Base-by-base conservation (phyloP, 2,113 vertebrate genomes). In the Beaufortia kweichowensis region DNA sequence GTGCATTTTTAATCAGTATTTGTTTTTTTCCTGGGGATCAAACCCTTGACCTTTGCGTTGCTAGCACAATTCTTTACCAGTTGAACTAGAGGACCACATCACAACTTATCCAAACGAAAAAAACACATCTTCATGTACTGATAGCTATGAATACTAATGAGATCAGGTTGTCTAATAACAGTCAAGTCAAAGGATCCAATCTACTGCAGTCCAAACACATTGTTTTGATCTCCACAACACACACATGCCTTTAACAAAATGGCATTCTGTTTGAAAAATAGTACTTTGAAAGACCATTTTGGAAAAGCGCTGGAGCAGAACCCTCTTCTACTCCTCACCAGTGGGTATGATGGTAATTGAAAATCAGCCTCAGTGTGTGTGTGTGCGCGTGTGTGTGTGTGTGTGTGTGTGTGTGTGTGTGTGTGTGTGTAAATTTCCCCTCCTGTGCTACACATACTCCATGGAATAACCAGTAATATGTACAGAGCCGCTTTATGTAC, bases 291-390 rank as follows among this genome's bases (percentile, higher is more conserved):
- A 29, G 80, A 79, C 62, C 63, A 66, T 81, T 48, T 77, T 17
- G 9, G 48, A 65, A 55, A 7, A 41, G 73, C 24, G 14, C 63
- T 69, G 79, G 69, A 61, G 17, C 71, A 46, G 31, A 71, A 67
- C 74, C 33, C 28, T 69, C 48, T 63, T 72, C 48, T 9, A 57
- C 11, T 67, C 83, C 83, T 79, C 82, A 41, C 4, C 41, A 61
- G 83, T 79, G 67, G 83, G 68, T 69, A 29, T 50, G 69, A 74
- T 75, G 53, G 65, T 90, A 90, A 91, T 89, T 90, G 88, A 91
- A 90, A 91, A 87, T 84, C 82, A 82, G 76, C 79, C 85, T 80
- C 60, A 39, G 66, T 65, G 70, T 55, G 60, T 35, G 62, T 83
- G 81, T 78, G 66, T 61, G 55, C 70, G 65, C 26, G 76, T 35